Evolutionary conservation across 2,888 invertebrate species (phyloP), one percentile per base, ranked within the genome.

Genomic region (Platynereis dumerilii): DNA sequence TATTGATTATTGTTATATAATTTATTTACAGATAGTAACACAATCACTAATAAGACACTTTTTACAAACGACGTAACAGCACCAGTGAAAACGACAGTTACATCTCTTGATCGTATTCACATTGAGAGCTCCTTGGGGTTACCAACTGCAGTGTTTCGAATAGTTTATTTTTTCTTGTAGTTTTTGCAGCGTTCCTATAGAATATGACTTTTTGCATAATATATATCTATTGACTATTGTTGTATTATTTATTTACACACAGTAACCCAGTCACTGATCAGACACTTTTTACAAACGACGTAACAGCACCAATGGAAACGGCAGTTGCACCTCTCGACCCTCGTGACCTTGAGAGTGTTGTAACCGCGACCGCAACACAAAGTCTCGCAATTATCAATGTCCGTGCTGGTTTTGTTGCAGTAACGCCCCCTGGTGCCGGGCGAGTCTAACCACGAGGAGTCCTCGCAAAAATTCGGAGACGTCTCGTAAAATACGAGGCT

Each of bases 401-500:
- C 78, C 2, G 63, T 58, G 34, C 76, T 76, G 2, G 76, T 78
- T 60, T 77, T 78, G 70, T 83, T 82, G 69, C 83, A 83, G 62
- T 76, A 69, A 20, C 83, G 72, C 1, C 81, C 82, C 22, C 75
- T 74, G 22, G 82, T 83, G 0, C 83, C 83, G 0, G 76, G 76
- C 0, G 78, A 76, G 55, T 80, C 79, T 1, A 78, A 70, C n/a
- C 15, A 56, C 1, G 80, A 74, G 69, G 85, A 83, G 17, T 76
- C 71, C 34, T 83, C 89, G 85, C 98, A 98, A 87, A 95, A 98
- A 84, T 96, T 96, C 0, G 97, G 97, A 17, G 96, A 96, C 74
- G 92, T 92, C 78, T 96, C 94, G 76, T 96, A 87, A 85, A 92
- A 98, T 44, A 98, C 93, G 72, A 98, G 87, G 84, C 96, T 95